phyloP scores from a whole-genome alignment of 2,888 invertebrate species.

The Nasonia oneida region DNA sequence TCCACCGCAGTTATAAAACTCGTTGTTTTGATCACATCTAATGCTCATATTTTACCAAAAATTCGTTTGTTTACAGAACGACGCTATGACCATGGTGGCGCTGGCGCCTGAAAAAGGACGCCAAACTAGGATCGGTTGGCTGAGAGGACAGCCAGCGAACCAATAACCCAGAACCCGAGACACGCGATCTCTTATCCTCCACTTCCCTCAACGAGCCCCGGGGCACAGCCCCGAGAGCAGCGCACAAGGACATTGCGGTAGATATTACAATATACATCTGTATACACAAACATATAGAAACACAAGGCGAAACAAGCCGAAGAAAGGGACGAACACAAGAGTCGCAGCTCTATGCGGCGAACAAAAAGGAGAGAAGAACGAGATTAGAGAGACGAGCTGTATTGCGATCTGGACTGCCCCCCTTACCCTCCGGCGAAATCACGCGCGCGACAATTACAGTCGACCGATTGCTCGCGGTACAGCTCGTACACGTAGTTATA shows the following conservation, averaged over 20 bases:
- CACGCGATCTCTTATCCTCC: slow-evolving; percentile 3
- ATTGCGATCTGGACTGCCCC: slow-evolving; percentile 16
- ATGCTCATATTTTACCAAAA: no score
- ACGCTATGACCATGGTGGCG: slow-evolving; percentile 68
- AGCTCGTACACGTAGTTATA: not conserved
- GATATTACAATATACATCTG: not conserved
- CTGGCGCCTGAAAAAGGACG: slow-evolving; percentile 61
- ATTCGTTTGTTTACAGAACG: slow-evolving; percentile 64
- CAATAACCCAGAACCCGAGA: not conserved
- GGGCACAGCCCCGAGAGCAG: slow-evolving; percentile 19
- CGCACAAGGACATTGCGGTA: slow-evolving; percentile 52
- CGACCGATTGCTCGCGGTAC: slow-evolving; percentile 51
- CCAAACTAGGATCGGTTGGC: slow-evolving; percentile 45
- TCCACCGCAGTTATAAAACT: not conserved
- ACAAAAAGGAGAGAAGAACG: not conserved
- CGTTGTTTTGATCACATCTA: not conserved
- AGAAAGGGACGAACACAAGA: not conserved
- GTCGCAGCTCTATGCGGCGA: not conserved
- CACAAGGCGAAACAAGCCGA: not conserved
- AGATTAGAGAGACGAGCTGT: slow-evolving; percentile 17
- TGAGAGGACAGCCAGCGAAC: slow-evolving; percentile 22
- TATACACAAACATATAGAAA: not conserved
- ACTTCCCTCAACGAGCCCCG: slow-evolving; percentile 12
- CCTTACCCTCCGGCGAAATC: not conserved
- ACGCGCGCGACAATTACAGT: slow-evolving; percentile 39